Base-by-base conservation (phyloP, 2,113 vertebrate species). In the Sapajus apella region DNA sequence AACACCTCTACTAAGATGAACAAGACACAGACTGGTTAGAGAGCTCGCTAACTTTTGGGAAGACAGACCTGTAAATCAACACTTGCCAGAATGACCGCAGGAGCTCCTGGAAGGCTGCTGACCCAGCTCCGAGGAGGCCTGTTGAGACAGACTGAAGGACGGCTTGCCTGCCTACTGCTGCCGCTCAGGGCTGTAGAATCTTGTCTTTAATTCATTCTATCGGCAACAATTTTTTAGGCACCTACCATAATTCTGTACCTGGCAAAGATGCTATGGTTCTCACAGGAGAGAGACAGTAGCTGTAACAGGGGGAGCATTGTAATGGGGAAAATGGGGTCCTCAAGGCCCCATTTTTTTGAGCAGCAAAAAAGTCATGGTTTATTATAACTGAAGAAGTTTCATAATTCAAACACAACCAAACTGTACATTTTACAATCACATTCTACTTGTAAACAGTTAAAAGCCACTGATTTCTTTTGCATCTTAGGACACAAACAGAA, bases 391-490 rank as follows among this genome's bases (percentile, higher is more conserved):
- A 99, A 99, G 98, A 98, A 99, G 99, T 99, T 99, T 99, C 99
- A 99, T 99, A 99, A 99, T 98, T 98, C 98, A 99, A 98, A 98
- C 99, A 99, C 98, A 98, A 99, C 98, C 98, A 98, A 99, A 99
- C 99, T 99, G 99, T 99, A 99, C 99, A 99, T 99, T 99, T 99
- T 99, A 99, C 99, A 99, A 99, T 99, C 99, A 99, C 99, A 98
- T 99, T 99, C 99, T 99, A 99, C 99, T 99, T 99, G 99, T 99
- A 99, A 99, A 99, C 99, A 99, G 99, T 99, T 99, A 99, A 99
- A 99, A 99, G 99, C 99, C 99, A 99, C 99, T 99, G 99, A 99
- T 99, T 99, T 99, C 99, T 99, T 99, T 98, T 99, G 99, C 99
- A 99, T 99, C 99, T 99, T 99, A 99, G 98, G 99, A 99, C 99